Evolutionary conservation across 35 echinoderm and acorn worm species (phyloP).

Genomic region (Eucidaris tribuloides): DNA sequence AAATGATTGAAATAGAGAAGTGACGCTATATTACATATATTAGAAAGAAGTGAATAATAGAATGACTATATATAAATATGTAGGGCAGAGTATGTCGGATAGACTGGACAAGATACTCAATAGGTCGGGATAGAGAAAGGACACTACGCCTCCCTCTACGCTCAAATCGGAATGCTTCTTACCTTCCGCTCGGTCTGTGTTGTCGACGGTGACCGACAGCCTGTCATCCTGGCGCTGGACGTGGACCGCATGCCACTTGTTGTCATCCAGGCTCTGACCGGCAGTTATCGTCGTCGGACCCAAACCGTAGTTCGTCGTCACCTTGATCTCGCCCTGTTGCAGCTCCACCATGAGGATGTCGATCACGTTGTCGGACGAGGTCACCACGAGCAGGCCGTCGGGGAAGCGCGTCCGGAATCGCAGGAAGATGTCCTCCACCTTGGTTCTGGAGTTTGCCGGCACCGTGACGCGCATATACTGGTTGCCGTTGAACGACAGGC

Average conservation of each 20-base stretch:
- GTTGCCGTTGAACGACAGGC: slow-evolving; percentile 80
- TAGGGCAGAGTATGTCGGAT: too few species aligned
- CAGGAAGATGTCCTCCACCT: slow-evolving; percentile 80
- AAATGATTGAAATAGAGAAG: too few species aligned
- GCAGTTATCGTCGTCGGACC: slow-evolving; percentile 35
- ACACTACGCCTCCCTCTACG: not conserved
- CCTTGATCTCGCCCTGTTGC: slow-evolving; percentile 32
- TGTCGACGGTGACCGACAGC: slow-evolving; percentile 71
- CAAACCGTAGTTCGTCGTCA: slow-evolving; percentile 66
- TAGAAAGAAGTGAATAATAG: too few species aligned
- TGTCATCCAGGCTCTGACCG: slow-evolving; percentile 77
- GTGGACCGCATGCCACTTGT: slow-evolving; percentile 81
- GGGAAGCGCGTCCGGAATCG: slow-evolving; percentile 83
- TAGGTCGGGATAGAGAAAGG: too few species aligned
- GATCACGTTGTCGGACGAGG: slow-evolving; percentile 54
- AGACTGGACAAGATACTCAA: too few species aligned
- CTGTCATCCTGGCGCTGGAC: slow-evolving; percentile 44
- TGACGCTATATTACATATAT: too few species aligned
- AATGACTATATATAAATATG: too few species aligned
- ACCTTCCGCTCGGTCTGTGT: slow-evolving; percentile 63
- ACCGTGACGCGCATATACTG: slow-evolving; percentile 78
- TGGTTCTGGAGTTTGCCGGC: slow-evolving; percentile 22
- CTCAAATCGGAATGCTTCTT: slow-evolving; percentile 16
- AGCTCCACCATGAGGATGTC: slow-evolving; percentile 85
- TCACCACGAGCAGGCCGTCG: slow-evolving; percentile 62